These are phyloP conservation scores for Hydractinia echinata DNA, from an alignment of 30 jellyfish, hydroid and myxozoan species.

Conservation along the genomic window DNA sequence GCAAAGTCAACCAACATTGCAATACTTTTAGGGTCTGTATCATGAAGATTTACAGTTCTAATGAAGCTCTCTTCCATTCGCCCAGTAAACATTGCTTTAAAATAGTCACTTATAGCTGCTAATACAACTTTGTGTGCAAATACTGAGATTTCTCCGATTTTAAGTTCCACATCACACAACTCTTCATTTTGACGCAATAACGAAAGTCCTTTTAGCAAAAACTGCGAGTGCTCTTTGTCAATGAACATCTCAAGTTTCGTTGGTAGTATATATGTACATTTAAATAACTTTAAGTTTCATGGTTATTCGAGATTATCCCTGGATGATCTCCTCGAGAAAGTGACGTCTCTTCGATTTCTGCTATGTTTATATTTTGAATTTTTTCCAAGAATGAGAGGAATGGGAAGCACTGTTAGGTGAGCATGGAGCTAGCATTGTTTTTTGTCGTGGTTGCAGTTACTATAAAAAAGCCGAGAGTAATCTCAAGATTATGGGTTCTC, in stretches of 20 bases:
- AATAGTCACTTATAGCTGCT: conserved; percentile 82
- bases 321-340: too few relatives aligned
- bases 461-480: too few relatives aligned
- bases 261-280: background rate
- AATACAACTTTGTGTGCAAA: conserved; percentile 80
- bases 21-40: conserved; percentile 51
- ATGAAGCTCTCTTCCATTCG: conserved; percentile 66
- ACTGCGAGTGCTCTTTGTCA: conserved; percentile 59
- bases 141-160: conserved; percentile 43
- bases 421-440: too few relatives aligned
- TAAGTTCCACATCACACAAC: conserved; percentile 81
- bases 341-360: too few relatives aligned
- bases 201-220: conserved; percentile 61
- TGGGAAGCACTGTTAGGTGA: too few relatives aligned
- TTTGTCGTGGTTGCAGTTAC: too few relatives aligned
- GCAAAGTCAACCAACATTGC: conserved; percentile 70
- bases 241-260: conserved; percentile 36
- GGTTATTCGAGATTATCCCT: too few relatives aligned
- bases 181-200: conserved; percentile 58
- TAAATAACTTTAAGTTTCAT: too few relatives aligned
- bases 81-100: conserved; percentile 90
- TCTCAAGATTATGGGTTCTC: too few relatives aligned
- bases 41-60: conserved; percentile 55
- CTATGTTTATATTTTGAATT: too few relatives aligned
- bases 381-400: too few relatives aligned